A percentile compares a stretch with the other conserved stretches of the same genome.
Evolutionary conservation across 2,797 vertebrate species (phyloP).

Genomic region (Serranus cabrilla): DNA sequence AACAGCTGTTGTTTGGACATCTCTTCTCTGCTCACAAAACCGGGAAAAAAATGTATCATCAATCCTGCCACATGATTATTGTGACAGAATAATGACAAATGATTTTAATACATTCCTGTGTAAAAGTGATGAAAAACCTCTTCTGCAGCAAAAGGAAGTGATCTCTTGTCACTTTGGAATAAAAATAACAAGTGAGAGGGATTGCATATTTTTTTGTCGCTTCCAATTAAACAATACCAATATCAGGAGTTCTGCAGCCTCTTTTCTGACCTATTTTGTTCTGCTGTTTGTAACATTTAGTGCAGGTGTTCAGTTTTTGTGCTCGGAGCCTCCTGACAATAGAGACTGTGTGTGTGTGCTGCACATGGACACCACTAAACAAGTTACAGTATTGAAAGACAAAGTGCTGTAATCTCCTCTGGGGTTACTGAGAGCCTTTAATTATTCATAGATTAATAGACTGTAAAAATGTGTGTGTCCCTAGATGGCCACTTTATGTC

Average conservation of each 20-base stretch:
- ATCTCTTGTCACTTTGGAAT: slow-evolving; percentile 43
- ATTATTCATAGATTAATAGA: slow-evolving; percentile 86
- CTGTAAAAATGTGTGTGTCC: slow-evolving; percentile 82
- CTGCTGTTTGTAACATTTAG: slow-evolving; percentile 51
- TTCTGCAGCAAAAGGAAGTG: background rate
- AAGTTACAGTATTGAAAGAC: slow-evolving; percentile 74
- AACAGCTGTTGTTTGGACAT: slow-evolving; percentile 73
- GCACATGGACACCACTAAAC: slow-evolving; percentile 63
- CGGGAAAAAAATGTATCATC: slow-evolving; percentile 45
- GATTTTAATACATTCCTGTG: slow-evolving; percentile 37
- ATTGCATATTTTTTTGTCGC: slow-evolving; percentile 42
- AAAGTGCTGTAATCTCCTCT: slow-evolving; percentile 74
- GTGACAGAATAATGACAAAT: slow-evolving; percentile 54
- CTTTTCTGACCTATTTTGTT: slow-evolving; percentile 65
- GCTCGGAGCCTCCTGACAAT: slow-evolving; percentile 52
- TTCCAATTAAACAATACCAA: slow-evolving; percentile 43
- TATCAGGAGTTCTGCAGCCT: slow-evolving; percentile 11
- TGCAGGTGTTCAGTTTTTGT: slow-evolving; percentile 62
- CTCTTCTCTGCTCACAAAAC: slow-evolving; percentile 51
- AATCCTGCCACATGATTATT: slow-evolving; percentile 25
- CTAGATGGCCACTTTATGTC: slow-evolving; percentile 75
- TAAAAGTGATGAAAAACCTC: slow-evolving; percentile 19
- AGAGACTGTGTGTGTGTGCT: slow-evolving; percentile 38
- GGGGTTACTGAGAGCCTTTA: slow-evolving; percentile 77
- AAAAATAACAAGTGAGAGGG: slow-evolving; percentile 43